phyloP scores from a whole-genome alignment of 2,113 vertebrate genomes.

The Isurus oxyrinchus region DNA sequence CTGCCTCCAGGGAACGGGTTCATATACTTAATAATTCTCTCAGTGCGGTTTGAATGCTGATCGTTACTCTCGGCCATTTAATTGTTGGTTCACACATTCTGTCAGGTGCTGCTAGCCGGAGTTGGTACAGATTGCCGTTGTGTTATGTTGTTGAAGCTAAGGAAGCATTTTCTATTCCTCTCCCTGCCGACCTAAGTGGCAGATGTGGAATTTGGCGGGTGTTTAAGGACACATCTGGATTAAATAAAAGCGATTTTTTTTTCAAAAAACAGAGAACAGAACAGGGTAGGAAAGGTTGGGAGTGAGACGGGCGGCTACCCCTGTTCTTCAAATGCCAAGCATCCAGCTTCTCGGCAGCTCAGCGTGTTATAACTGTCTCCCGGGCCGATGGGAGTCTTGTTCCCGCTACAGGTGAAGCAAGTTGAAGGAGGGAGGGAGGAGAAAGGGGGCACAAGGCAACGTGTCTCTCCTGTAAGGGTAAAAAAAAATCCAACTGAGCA shows the following conservation, averaged over 20 bases:
- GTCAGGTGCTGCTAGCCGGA: neutral
- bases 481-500: neutral
- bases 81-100: neutral
- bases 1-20: no score
- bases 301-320: neutral
- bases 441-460: neutral
- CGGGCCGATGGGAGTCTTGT: neutral
- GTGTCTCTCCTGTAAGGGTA: neutral
- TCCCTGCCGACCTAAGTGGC: neutral
- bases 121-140: neutral
- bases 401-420: neutral
- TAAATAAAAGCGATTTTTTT: neutral
- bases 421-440: neutral
- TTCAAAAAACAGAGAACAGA: neutral
- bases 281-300: neutral
- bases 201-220: slow-evolving; percentile 18
- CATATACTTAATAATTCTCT: neutral
- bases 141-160: neutral
- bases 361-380: neutral
- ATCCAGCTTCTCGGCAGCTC: neutral
- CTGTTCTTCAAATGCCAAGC: neutral
- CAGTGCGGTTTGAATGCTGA: no score
- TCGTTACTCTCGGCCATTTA: no score
- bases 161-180: neutral
- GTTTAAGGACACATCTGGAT: slow-evolving; percentile 19